phyloP scores from a whole-genome alignment of 2,797 vertebrate species.

The Sebastes iracundus region DNA sequence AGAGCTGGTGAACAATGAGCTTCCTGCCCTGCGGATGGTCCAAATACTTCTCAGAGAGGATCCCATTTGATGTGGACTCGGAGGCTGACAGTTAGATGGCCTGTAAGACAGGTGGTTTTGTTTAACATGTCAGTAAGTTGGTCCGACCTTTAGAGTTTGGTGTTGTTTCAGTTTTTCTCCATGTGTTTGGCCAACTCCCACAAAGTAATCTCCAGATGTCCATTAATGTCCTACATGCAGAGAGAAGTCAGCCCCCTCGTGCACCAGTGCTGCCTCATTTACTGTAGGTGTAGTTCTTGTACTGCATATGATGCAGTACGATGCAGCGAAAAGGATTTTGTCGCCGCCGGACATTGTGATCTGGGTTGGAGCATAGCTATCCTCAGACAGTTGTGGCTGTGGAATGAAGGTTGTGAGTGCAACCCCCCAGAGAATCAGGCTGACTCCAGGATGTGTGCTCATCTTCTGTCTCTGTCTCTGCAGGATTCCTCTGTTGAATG shows the following conservation, averaged over 20 bases:
- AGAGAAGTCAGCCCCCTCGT: neutral
- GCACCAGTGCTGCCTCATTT: neutral
- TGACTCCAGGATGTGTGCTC: neutral
- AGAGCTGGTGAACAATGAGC: conserved; percentile 12
- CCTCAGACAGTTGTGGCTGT: neutral
- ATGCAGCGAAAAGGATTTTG: neutral
- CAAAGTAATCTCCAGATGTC: conserved; percentile 4
- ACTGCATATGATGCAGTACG: neutral
- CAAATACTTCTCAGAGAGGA: conserved; percentile 58
- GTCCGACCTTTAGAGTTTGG: conserved; percentile 21
- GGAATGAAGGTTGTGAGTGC: neutral
- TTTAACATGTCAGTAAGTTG: conserved; percentile 25
- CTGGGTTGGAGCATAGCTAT: conserved; percentile 7
- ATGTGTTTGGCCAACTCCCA: neutral
- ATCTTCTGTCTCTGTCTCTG: conserved; percentile 10
- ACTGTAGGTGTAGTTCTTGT: conserved; percentile 3
- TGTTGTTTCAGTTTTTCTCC: conserved; percentile 21
- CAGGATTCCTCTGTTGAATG: conserved; percentile 52
- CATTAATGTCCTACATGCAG: neutral
- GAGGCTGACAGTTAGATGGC: conserved; percentile 41
- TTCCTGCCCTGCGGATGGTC: conserved; percentile 50
- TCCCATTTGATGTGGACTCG: conserved; percentile 47
- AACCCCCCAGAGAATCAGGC: conserved; percentile 7
- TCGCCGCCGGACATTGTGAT: conserved; percentile 6
- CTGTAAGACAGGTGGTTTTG: conserved; percentile 64